Evolutionary conservation across 2,888 invertebrate species (phyloP).

Genomic region (Frankliniella fusca): DNA sequence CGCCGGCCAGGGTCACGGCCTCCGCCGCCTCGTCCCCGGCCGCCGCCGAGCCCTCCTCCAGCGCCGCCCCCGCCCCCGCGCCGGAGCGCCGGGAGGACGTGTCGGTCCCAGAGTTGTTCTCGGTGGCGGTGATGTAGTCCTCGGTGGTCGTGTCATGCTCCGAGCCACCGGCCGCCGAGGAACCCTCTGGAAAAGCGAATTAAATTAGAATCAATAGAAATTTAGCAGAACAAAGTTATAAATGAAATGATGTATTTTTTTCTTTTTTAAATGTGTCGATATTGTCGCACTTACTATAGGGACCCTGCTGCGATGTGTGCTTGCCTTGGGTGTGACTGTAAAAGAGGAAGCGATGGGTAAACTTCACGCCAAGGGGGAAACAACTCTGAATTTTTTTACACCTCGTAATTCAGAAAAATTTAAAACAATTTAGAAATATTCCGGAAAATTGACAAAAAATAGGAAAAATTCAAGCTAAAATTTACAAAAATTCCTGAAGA

Average conservation of each 20-base stretch:
- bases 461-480: too few relatives aligned
- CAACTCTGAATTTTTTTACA: too few relatives aligned
- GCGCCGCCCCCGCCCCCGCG: conserved; percentile 34
- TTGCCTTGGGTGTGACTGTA: neutral
- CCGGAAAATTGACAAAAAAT: neutral
- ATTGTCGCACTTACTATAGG: neutral
- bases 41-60: neutral
- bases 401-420: too few relatives aligned
- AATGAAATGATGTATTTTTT: neutral
- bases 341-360: neutral
- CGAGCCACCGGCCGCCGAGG: conserved; percentile 35
- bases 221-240: too few relatives aligned
- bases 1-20: neutral
- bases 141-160: conserved; percentile 62
- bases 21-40: neutral
- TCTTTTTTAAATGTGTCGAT: neutral
- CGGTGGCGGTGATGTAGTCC: conserved; percentile 79
- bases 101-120: conserved; percentile 43
- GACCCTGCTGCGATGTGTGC: too few relatives aligned
- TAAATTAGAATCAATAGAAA: too few relatives aligned
- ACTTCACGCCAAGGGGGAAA: too few relatives aligned
- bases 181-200: neutral
- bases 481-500: too few relatives aligned
- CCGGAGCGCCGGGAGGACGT: conserved; percentile 40
- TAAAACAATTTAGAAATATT: too few relatives aligned